These are phyloP conservation scores for Heliconius hewitsoni DNA, from an alignment of 1,140 invertebrate species.

Conservation along the genomic window DNA sequence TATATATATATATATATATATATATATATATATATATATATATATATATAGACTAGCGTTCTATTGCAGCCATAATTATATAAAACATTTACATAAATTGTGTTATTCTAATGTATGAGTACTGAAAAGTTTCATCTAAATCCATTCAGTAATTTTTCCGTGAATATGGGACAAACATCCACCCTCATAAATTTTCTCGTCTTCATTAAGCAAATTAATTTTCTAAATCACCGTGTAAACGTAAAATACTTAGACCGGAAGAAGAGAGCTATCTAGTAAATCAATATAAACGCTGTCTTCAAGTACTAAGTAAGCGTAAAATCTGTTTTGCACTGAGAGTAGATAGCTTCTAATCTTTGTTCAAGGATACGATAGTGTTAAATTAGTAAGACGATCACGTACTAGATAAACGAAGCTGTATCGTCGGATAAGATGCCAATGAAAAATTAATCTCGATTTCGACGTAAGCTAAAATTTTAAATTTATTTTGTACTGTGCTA, in stretches of 20 bases:
- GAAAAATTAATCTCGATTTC: conserved; percentile 40
- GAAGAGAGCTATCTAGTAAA: conserved; percentile 23
- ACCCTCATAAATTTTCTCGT: no score
- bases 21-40: no score
- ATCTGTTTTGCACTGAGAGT: conserved; percentile 33
- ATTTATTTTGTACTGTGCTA: not conserved
- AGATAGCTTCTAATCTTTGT: conserved; percentile 42
- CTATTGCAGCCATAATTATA: no score
- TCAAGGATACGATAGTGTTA: conserved; percentile 31
- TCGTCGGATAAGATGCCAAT: conserved; percentile 39
- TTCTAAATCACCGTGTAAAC: not conserved
- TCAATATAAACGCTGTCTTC: conserved; percentile 35
- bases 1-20: no score
- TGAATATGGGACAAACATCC: no score
- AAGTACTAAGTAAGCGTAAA: conserved; percentile 31
- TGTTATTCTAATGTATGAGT: no score
- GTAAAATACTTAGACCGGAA: not conserved
- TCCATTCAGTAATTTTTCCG: no score
- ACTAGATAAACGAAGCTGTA: conserved; percentile 40
- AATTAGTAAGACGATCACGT: conserved; percentile 49
- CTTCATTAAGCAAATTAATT: not conserved
- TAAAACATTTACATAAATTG: no score
- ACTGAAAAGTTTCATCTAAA: no score
- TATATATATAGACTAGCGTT: no score
- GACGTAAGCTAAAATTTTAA: conserved; percentile 1